Conservation (phyloP, 2,797 vertebrate genomes). For the Borostomias antarcticus region DNA sequence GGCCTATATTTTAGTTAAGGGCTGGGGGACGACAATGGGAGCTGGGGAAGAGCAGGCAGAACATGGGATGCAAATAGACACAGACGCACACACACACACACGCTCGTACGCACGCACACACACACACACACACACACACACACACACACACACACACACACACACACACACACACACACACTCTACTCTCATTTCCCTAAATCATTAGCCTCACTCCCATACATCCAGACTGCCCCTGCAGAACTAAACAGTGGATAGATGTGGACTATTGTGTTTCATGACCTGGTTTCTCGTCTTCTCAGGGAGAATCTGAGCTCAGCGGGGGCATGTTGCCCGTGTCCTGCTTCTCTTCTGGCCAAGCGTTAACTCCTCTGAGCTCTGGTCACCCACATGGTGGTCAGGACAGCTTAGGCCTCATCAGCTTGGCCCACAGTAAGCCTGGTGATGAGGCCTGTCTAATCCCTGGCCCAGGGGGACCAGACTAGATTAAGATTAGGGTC, state of each 20-base stretch:
- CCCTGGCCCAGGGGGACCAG: conserved; percentile 44
- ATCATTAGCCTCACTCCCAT: no score
- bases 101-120: no score
- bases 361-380: background rate
- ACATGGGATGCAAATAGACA: no score
- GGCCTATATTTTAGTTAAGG: background rate
- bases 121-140: conserved; percentile 12
- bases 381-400: background rate
- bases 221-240: no score
- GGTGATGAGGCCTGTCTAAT: conserved; percentile 36
- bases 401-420: conserved; percentile 32
- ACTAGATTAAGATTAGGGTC: conserved; percentile 59
- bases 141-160: conserved; percentile 3
- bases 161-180: background rate
- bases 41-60: background rate
- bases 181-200: no score
- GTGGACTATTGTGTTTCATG: no score
- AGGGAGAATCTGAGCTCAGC: no score
- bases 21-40: background rate
- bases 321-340: no score
- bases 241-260: no score
- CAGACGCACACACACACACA: no score
- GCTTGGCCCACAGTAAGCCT: conserved; percentile 54
- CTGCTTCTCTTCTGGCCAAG: background rate
- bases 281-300: no score